Base-by-base conservation (phyloP, 1,140 invertebrate genomes). In the Antheraea pernyi region DNA sequence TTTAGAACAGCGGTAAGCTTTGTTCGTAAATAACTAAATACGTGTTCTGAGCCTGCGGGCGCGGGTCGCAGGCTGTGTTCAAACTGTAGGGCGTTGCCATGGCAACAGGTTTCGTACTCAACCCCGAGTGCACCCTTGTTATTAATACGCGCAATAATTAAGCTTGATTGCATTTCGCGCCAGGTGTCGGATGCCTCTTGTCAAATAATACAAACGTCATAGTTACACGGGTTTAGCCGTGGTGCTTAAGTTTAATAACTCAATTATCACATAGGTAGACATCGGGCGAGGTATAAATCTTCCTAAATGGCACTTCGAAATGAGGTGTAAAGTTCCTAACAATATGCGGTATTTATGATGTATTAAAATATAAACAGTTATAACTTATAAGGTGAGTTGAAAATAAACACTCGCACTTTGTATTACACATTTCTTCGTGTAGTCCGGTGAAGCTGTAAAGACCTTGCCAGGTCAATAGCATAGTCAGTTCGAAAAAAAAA, bases 71-170 rank as follows among this genome's bases (percentile, higher is more conserved):
- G 84, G 82, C 86, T 89, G 81, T 81, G 82, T 83, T 67, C 75
- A 71, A 77, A 80, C 72, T 69, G 80, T 78, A 73, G 82, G 86
- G 87, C 73, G 89, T 91, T 86, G 72, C 89, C 77, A 91, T 91
- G 78, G 75, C 82, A 85, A 91, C 88, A 71, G 74, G 83, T 76
- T 79, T 79, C 79, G 73, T 75, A 78, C 76, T 80, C 46, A 53
- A 77, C 86, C 88, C 86, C 74, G 75, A 84, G 77, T 89, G 84
- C 85, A 89, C 89, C 89, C 89, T 89, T 88, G 88, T 89, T 91
- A 91, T 91, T 91, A 91, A 91, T 91, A 91, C 87, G 83, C 83
- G 80, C 87, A 91, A 91, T 91, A 90, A 91, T 90, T 90, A 90
- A 91, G 89, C 86, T 88, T 90, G 89, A 91, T 91, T 91, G 89